Base-by-base conservation (phyloP, 2,888 invertebrate genomes). In the Lycocerus yunnanus region DNA sequence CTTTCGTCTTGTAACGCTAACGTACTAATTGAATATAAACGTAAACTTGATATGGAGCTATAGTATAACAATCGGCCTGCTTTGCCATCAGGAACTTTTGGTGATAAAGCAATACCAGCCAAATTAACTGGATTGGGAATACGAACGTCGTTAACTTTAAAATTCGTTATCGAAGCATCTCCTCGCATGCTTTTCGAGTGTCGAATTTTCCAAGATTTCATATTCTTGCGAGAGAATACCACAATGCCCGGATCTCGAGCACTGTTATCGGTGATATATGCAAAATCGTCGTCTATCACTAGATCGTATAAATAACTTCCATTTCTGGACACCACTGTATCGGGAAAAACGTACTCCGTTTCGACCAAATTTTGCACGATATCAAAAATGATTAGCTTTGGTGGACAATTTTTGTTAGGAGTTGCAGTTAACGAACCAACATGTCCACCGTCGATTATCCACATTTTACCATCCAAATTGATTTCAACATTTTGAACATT, bases 401-500 rank as follows among this genome's bases (percentile, higher is more conserved):
- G 92, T 6, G 91, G 90, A 82, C 94, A 94, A 78, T 89, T 90
- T 4, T 87, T 82, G 78, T 87, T 85, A 1, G 90, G 89, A n/a
- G 77, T 81, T 74, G 78, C 80, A 73, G 90, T 89, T 77, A 93
- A 87, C 1, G 92, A 92, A 10, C 90, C 90, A 1, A 91, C 89
- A 73, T 92, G 88, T 0, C 94, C 94, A 68, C 91, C 91, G 79
- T 93, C 93, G 67, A 93, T 88, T 27, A 91, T 89, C 90, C 92
- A 93, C 89, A 94, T 90, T 11, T 92, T 86, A 3, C 93, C 93
- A 76, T 89, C 89, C 1, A 89, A 89, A 84, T 94, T 94, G 66
- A 94, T 91, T 83, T 94, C 94, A 78, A 94, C 88, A 80, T 92
- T 92, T 84, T 94, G 93, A 18, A 94, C 93, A 82, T 92, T 93